Evolutionary conservation across 2,113 vertebrate genomes (phyloP).

Genomic region (Poeciliopsis turrubarensis): DNA sequence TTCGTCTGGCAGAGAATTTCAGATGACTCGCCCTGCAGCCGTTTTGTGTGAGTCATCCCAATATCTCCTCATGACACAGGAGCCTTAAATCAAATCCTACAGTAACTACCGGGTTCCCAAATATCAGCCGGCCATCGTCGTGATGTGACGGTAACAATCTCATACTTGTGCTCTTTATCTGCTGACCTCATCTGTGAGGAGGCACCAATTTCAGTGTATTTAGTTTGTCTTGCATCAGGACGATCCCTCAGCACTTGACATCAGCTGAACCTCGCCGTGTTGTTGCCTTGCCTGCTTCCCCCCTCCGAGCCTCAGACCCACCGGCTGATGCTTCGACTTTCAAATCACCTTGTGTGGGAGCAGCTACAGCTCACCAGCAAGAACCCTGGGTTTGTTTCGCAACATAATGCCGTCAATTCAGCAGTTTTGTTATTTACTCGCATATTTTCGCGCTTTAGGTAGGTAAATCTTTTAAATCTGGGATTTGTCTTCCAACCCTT

Average conservation of each 20-base stretch:
- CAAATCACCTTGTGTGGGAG: slow-evolving; percentile 63
- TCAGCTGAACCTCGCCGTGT: slow-evolving; percentile 60
- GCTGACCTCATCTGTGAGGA: slow-evolving; percentile 51
- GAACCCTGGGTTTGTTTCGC: neutral
- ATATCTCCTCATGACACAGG: slow-evolving; percentile 33
- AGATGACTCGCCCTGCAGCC: slow-evolving; percentile 35
- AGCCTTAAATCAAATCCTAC: slow-evolving; percentile 30
- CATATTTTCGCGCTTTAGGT: too few species aligned
- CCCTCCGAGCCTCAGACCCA: slow-evolving; percentile 47
- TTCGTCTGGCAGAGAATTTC: slow-evolving; percentile 17
- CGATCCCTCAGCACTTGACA: slow-evolving; percentile 62
- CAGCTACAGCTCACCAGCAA: slow-evolving; percentile 9
- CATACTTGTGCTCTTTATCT: slow-evolving; percentile 47
- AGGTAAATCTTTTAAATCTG: neutral
- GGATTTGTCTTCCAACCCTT: neutral
- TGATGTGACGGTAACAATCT: slow-evolving; percentile 40
- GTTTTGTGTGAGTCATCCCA: slow-evolving; percentile 56
- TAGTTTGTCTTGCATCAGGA: slow-evolving; percentile 47
- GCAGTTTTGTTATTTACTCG: neutral
- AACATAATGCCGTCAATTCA: neutral
- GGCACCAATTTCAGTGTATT: slow-evolving; percentile 46
- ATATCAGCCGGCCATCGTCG: slow-evolving; percentile 32
- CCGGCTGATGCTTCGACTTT: slow-evolving; percentile 64
- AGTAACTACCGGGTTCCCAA: slow-evolving; percentile 44
- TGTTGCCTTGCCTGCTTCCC: slow-evolving; percentile 32